Evolutionary conservation across 2,113 vertebrate species (phyloP).

Genomic region (Otolemur garnettii): DNA sequence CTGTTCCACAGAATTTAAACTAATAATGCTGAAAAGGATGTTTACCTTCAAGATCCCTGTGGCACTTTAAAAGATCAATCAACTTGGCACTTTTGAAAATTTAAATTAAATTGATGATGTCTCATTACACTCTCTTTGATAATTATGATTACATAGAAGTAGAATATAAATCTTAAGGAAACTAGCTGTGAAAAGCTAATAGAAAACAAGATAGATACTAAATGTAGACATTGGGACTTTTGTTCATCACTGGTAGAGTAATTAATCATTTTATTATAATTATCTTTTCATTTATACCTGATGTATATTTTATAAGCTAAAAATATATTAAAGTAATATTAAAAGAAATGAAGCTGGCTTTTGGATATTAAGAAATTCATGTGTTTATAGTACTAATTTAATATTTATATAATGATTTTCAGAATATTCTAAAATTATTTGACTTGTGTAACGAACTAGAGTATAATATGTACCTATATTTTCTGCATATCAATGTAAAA

Average conservation of each 20-base stretch:
- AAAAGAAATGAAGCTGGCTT: neutral
- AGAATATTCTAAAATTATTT: neutral
- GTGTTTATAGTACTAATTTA: neutral
- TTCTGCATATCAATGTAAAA: neutral
- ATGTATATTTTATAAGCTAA: neutral
- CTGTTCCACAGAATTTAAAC: slow-evolving; percentile 40
- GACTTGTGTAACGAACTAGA: neutral
- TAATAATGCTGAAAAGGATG: slow-evolving; percentile 25
- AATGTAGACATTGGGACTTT: slow-evolving; percentile 46
- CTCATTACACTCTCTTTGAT: slow-evolving; percentile 61
- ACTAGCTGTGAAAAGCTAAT: slow-evolving; percentile 32
- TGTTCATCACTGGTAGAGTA: slow-evolving; percentile 23
- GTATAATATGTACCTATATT: neutral
- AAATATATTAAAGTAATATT: neutral
- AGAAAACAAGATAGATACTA: slow-evolving; percentile 62
- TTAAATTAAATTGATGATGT: slow-evolving; percentile 69
- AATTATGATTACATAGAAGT: slow-evolving; percentile 40
- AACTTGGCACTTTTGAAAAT: slow-evolving; percentile 72
- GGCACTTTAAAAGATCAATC: slow-evolving; percentile 69
- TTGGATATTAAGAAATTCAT: neutral
- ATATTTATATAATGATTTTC: neutral
- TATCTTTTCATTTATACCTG: slow-evolving; percentile 63
- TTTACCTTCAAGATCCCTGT: slow-evolving; percentile 22
- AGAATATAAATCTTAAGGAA: slow-evolving; percentile 65
- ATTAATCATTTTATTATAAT: slow-evolving; percentile 45